Evolutionary conservation across 37 sponge, comb jelly and placozoan genomes (phyloP).

Genomic region (Spongilla lacustris): DNA sequence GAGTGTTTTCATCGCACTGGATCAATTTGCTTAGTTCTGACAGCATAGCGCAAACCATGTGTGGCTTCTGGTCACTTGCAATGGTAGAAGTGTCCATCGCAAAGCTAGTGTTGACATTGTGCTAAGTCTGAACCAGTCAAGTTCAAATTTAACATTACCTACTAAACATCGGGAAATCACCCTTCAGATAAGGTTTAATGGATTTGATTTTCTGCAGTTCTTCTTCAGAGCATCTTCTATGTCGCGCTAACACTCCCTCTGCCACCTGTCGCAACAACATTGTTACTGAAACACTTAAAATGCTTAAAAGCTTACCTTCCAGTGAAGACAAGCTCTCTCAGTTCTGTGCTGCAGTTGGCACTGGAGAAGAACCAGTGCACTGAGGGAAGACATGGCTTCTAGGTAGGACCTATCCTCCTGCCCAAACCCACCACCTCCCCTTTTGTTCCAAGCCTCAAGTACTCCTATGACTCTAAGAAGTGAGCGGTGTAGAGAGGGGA

Average conservation of each 20-base stretch:
- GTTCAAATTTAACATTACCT: not conserved
- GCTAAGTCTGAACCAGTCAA: not conserved
- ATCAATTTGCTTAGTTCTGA: conserved; percentile 18
- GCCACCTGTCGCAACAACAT: too few relatives aligned
- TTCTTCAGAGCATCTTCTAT: conserved; percentile 35
- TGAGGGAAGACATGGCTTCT: not conserved
- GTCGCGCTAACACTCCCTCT: conserved; percentile 44
- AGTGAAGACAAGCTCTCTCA: not conserved
- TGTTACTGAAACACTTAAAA: too few relatives aligned
- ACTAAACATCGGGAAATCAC: conserved; percentile 1
- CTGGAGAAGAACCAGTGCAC: not conserved
- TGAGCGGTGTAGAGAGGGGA: too few relatives aligned
- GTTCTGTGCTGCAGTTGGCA: not conserved
- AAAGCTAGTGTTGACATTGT: not conserved
- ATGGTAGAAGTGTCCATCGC: conserved; percentile 13
- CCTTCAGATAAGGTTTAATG: not conserved
- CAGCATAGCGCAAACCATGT: conserved; percentile 33
- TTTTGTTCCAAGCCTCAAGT: conserved; percentile 68
- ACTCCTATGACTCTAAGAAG: conserved; percentile 75
- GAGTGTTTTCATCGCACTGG: not conserved
- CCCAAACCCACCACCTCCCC: conserved; percentile 30
- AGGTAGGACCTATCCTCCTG: conserved; percentile 15
- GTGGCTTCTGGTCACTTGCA: conserved; percentile 25
- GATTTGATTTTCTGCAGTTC: conserved; percentile 30
- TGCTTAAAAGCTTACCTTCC: conserved; percentile 30